phyloP scores from a whole-genome alignment of 2,888 invertebrate genomes.

The Drosophila acutilabella region DNA sequence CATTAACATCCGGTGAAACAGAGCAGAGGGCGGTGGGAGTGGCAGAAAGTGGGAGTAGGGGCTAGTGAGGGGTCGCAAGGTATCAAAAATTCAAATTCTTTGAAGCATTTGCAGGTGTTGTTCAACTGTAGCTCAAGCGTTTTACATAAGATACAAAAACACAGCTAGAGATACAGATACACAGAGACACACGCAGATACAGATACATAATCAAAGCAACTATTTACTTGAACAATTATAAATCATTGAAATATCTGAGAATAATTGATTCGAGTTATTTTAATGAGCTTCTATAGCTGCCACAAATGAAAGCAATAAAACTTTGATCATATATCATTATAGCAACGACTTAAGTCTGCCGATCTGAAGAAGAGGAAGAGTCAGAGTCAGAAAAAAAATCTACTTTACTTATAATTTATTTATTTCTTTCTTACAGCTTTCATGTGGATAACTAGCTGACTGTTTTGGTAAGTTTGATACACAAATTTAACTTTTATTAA shows the following conservation, averaged over 20 bases:
- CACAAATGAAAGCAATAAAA: constrained; percentile 1
- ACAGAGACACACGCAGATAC: not conserved
- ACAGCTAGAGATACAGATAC: too few relatives aligned
- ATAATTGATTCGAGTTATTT: constrained; percentile 7
- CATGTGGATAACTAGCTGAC: too few relatives aligned
- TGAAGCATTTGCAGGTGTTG: constrained; percentile 40
- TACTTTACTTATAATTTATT: too few relatives aligned
- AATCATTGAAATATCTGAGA: constrained; percentile 15
- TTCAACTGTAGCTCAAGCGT: constrained; percentile 12
- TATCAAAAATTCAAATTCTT: constrained; percentile 7
- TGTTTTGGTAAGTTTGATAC: too few relatives aligned
- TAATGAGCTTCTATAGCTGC: constrained; percentile 14
- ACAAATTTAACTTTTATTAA: too few relatives aligned
- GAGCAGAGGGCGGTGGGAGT: not conserved
- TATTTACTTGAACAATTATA: constrained; percentile 11
- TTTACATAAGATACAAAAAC: constrained; percentile 3
- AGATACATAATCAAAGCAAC: constrained; percentile 17
- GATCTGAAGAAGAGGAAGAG: too few relatives aligned
- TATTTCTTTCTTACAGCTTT: too few relatives aligned
- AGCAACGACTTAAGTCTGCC: too few relatives aligned
- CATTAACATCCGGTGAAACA: constrained; percentile 59
- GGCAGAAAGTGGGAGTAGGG: too few relatives aligned
- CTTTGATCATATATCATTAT: too few relatives aligned
- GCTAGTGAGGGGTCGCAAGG: not conserved
- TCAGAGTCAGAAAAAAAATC: too few relatives aligned